These are phyloP conservation scores for Hemiprocne comata DNA, from an alignment of 2,113 vertebrate genomes.

Conservation along the genomic window DNA sequence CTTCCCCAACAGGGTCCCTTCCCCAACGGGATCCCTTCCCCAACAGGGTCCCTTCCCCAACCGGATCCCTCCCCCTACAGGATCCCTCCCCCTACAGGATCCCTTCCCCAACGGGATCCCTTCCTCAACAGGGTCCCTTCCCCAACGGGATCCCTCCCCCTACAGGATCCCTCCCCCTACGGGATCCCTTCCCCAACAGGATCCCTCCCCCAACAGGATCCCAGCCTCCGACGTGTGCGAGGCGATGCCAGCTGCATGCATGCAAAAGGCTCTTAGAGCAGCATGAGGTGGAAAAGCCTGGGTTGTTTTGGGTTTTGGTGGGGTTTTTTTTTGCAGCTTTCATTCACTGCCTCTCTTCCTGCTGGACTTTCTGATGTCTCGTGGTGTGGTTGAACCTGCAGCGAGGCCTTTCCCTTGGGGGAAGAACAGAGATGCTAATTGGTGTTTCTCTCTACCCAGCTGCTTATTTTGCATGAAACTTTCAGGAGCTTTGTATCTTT, in stretches of 20 bases:
- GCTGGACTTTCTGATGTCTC: not conserved
- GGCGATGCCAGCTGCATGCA: not conserved
- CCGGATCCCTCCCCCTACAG: too few relatives aligned
- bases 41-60: too few relatives aligned
- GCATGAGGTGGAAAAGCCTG: accelerated
- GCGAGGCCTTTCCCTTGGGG: not conserved
- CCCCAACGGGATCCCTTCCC: too few relatives aligned
- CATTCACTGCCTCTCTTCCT: not conserved
- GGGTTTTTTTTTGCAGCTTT: not conserved
- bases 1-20: too few relatives aligned
- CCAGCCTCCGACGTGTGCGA: not conserved
- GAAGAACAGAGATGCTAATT: not conserved
- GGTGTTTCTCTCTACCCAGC: not conserved
- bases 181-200: too few relatives aligned
- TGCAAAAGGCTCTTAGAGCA: not conserved
- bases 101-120: too few relatives aligned
- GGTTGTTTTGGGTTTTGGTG: not conserved
- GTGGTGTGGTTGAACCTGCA: not conserved
- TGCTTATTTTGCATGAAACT: not conserved
- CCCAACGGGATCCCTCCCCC: too few relatives aligned
- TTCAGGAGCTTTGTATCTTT: accelerated
- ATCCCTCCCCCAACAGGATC: too few relatives aligned
- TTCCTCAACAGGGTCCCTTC: too few relatives aligned
- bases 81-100: too few relatives aligned
- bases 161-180: too few relatives aligned